phyloP scores from a whole-genome alignment of 2,888 invertebrate species.

The Halocaridina rubra region DNA sequence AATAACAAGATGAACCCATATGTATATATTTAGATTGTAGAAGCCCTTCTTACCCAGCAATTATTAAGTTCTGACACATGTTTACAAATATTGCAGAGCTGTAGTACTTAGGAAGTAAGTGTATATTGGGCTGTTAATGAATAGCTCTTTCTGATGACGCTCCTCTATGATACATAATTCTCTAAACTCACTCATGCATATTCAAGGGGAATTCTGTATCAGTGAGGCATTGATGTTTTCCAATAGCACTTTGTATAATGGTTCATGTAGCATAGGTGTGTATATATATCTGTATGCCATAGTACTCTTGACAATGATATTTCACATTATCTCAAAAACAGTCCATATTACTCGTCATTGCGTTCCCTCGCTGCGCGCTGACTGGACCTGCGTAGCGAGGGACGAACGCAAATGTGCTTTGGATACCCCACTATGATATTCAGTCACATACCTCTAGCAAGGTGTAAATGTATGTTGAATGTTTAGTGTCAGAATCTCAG shows the following conservation, averaged over 20 bases:
- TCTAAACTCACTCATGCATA: not conserved
- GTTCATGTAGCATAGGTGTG: not conserved
- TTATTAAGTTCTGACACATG: not conserved
- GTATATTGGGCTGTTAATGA: not conserved
- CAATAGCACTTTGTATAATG: not conserved
- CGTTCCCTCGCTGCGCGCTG: constrained; percentile 50
- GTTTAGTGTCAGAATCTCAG: too few relatives aligned
- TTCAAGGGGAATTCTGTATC: not conserved
- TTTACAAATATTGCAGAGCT: not conserved
- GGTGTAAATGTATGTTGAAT: too few relatives aligned
- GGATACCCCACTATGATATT: not conserved
- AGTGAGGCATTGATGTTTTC: not conserved
- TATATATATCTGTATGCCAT: not conserved
- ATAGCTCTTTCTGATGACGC: too few relatives aligned
- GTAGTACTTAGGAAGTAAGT: not conserved
- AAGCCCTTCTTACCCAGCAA: not conserved
- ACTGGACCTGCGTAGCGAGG: constrained; percentile 58
- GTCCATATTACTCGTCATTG: not conserved
- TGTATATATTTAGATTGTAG: constrained; percentile 18
- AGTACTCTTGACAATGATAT: not conserved
- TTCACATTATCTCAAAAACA: not conserved
- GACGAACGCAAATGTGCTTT: constrained; percentile 13
- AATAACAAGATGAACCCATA: too few relatives aligned
- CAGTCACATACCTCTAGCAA: too few relatives aligned
- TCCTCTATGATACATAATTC: not conserved